Percentiles rank a stretch among this genome's conserved stretches.
Conservation (phyloP, 2,888 invertebrate genomes). For the Mimas tiliae region DNA sequence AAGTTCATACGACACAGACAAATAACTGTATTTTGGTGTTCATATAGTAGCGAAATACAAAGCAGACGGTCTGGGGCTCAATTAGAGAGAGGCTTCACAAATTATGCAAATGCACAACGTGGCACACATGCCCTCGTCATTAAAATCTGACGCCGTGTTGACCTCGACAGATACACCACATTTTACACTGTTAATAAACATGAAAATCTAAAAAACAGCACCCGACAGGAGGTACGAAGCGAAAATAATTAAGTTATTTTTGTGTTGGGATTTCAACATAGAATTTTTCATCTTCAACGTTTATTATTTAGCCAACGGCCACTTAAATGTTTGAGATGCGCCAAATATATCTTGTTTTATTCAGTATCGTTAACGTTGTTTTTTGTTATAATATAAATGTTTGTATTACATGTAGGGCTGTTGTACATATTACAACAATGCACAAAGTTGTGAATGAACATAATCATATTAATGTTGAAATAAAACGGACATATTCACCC, state of each 20-base stretch:
- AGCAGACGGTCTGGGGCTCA: conserved; percentile 34
- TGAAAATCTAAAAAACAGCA: conserved; percentile 34
- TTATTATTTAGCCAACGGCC: conserved; percentile 12
- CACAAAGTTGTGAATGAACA: background rate
- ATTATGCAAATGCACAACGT: conserved; percentile 60
- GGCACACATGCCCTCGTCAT: conserved; percentile 54
- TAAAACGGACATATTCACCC: background rate
- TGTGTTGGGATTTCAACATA: conserved; percentile 22
- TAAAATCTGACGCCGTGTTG: conserved; percentile 60
- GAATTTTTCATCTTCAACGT: conserved; percentile 26
- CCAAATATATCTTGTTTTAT: conserved; percentile 3
- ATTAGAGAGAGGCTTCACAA: conserved; percentile 55
- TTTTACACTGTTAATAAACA: conserved; percentile 43
- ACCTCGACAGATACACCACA: conserved; percentile 41
- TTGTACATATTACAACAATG: background rate
- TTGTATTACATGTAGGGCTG: background rate
- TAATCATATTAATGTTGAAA: background rate
- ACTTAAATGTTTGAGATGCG: conserved; percentile 20
- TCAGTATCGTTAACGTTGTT: conserved; percentile 3
- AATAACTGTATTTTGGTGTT: conserved; percentile 1
- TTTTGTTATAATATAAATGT: conserved; percentile 1
- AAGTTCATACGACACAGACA: background rate
- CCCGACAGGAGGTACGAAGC: conserved; percentile 18
- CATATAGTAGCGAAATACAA: conserved; percentile 13
- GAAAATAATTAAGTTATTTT: conserved; percentile 32